Conservation (phyloP, 2,113 vertebrate species). For the Hipposideros armiger region DNA sequence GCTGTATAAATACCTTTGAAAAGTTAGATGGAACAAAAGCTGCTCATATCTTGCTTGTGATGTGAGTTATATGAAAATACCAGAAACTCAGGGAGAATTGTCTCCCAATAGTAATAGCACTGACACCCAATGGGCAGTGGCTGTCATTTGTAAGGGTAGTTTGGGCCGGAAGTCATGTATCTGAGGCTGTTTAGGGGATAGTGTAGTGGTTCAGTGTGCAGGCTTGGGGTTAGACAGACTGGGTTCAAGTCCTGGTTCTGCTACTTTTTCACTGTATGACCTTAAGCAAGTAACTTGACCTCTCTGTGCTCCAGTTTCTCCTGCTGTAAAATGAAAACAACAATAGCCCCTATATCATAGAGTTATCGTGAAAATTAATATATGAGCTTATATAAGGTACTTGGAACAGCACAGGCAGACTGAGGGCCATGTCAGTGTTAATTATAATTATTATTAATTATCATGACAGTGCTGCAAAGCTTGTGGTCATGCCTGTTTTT, state of each 20-base stretch:
- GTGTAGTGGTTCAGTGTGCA: neutral
- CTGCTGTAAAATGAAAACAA: neutral
- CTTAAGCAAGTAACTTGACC: neutral
- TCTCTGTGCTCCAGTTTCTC: neutral
- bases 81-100: neutral
- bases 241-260: neutral
- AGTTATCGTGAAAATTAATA: neutral
- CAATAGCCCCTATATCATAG: neutral
- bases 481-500: constrained; percentile 49
- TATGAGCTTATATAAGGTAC: neutral
- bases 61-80: neutral
- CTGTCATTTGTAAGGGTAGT: neutral
- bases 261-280: neutral
- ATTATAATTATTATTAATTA: constrained; percentile 55
- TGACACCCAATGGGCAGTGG: neutral
- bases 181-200: neutral
- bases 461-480: neutral
- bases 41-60: neutral
- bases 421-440: neutral
- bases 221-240: neutral
- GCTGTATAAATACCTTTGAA: neutral
- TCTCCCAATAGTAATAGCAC: neutral
- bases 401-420: neutral
- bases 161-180: neutral
- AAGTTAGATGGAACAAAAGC: neutral